These are phyloP conservation scores for Leucoptera coffeella DNA, from an alignment of 2,888 invertebrate genomes.

Conservation along the genomic window DNA sequence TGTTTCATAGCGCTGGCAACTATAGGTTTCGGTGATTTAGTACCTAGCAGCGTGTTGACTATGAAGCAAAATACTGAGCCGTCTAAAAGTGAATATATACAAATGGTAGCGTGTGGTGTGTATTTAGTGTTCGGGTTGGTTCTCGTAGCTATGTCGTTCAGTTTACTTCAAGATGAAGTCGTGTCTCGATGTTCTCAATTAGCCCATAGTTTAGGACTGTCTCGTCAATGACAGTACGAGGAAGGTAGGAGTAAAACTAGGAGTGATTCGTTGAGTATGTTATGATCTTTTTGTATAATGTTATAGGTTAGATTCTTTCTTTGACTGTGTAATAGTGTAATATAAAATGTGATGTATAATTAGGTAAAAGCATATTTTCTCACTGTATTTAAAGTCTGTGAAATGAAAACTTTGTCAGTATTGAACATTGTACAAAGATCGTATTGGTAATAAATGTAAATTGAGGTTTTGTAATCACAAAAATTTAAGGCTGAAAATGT, in stretches of 20 bases:
- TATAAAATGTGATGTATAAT: too few species aligned
- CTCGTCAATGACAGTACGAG: conserved; percentile 54
- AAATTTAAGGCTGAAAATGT: too few species aligned
- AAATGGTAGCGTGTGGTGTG: conserved; percentile 72
- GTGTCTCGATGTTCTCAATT: conserved; percentile 66
- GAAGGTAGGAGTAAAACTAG: conserved; percentile 44
- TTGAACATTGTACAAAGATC: too few species aligned
- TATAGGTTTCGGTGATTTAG: conserved; percentile 74
- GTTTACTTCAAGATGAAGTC: conserved; percentile 75
- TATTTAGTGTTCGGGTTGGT: conserved; percentile 75
- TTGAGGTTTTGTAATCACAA: too few species aligned
- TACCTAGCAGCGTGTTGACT: conserved; percentile 54
- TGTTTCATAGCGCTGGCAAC: conserved; percentile 81
- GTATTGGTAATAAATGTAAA: too few species aligned
- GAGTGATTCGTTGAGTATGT: conserved; percentile 39
- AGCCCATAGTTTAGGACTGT: conserved; percentile 62
- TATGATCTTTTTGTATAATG: conserved; percentile 49
- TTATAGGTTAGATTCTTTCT: too few species aligned
- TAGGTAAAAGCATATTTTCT: too few species aligned
- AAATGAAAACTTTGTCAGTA: too few species aligned
- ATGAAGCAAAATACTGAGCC: conserved; percentile 33
- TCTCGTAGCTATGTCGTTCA: conserved; percentile 79
- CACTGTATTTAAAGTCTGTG: too few species aligned
- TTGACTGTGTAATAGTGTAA: too few species aligned
- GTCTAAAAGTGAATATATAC: conserved; percentile 56